phyloP scores from a whole-genome alignment of 2,113 vertebrate genomes.

The Apteryx owenii region DNA sequence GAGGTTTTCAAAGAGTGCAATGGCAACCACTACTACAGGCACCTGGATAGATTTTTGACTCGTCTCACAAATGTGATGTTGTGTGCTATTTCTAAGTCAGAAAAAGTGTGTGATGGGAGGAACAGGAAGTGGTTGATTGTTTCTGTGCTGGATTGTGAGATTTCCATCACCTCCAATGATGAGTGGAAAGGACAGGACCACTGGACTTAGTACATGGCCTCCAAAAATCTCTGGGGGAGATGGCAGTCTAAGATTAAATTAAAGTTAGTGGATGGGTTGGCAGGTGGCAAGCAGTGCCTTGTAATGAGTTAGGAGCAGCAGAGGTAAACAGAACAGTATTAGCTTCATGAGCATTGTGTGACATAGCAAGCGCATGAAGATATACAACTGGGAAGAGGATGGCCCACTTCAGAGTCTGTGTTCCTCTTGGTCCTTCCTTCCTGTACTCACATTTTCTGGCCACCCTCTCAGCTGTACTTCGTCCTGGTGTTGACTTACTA shows the following conservation, averaged over 20 bases:
- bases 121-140: background rate
- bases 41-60: background rate
- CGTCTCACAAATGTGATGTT: background rate
- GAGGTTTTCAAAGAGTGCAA: background rate
- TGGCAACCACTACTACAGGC: background rate
- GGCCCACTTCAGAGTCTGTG: background rate
- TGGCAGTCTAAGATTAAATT: background rate
- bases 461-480: background rate
- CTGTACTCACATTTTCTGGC: background rate
- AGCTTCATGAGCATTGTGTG: background rate
- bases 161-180: background rate
- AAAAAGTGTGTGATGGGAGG: background rate
- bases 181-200: background rate
- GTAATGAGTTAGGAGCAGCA: background rate
- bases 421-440: background rate
- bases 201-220: background rate
- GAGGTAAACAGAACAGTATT: background rate
- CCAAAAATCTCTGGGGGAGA: background rate
- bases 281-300: background rate
- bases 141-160: background rate
- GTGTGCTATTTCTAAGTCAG: background rate
- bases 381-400: background rate
- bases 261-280: background rate
- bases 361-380: background rate
- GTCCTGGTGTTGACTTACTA: background rate